Evolutionary conservation across 2,113 vertebrate genomes (phyloP).

Genomic region (Crotalus horridus): DNA sequence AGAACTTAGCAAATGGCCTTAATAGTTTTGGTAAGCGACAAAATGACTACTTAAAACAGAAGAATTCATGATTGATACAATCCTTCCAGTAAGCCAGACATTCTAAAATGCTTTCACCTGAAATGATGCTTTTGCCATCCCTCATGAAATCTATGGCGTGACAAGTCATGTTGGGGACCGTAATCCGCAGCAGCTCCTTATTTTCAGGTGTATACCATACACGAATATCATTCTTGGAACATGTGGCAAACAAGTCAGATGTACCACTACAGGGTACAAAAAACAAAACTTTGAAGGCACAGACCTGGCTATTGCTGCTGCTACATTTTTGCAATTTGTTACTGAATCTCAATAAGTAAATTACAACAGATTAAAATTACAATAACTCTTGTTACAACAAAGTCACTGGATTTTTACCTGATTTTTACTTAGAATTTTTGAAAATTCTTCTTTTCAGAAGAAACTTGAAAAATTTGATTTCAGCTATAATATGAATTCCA

Average conservation of each 20-base stretch:
- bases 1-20: neutral
- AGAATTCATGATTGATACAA: neutral
- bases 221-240: conserved; percentile 82
- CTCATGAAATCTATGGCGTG: conserved; percentile 76
- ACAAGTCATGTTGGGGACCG: conserved; percentile 81
- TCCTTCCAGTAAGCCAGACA: fast-evolving
- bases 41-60: neutral
- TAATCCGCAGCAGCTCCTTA: conserved; percentile 82
- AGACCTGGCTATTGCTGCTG: neutral
- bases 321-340: neutral
- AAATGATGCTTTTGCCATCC: conserved; percentile 86
- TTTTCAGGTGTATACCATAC: conserved; percentile 79
- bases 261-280: conserved; percentile 69
- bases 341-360: neutral
- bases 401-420: neutral
- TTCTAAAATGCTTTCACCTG: conserved; percentile 68
- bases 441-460: neutral
- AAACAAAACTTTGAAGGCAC: neutral
- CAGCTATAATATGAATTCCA: neutral
- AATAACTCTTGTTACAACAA: neutral
- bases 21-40: neutral
- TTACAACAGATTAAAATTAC: neutral
- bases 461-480: neutral
- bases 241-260: conserved; percentile 85
- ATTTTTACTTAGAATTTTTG: neutral